Evolutionary conservation across 2,888 invertebrate species (phyloP), one percentile per base, ranked within the genome.

Genomic region (Horisme vitalbata): DNA sequence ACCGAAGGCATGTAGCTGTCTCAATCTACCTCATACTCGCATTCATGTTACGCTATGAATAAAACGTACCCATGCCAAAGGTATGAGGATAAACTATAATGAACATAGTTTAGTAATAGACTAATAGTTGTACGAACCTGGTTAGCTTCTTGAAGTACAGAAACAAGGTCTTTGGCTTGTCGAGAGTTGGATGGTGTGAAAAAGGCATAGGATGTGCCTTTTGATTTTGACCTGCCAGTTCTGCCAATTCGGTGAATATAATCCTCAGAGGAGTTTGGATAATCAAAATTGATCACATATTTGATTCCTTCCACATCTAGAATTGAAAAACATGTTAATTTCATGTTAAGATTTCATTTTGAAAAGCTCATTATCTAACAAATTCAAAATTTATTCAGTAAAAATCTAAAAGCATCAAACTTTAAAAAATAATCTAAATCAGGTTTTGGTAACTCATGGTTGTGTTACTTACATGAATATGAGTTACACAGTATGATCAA

Each of bases 261-360:
- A 86, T 98, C 97, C 83, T 98, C 98, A 41, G 97, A 96, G 49
- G 96, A 97, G 83, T 96, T 96, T 44, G 98, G 98, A 86, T 97
- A 98, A 90, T 98, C 98, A 91, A 95, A 97, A 91, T 98, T 98
- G 79, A 98, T 96, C 60, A 98, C 98, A 90, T 95, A 97, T 90
- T 97, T 97, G 72, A 98, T 97, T 77, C 97, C 97, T 81, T 97
- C 97, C 75, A 98, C 97, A 93, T 98, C 97, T 98, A 92, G 72
- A 88, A 83, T 63, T 23, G 37, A 15, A 47, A 46, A 12, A 10
- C 13, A 35, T 33, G 31, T 57, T 55, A 49, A 37, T 26, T 48
- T 36, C 33, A 30, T 13, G 4, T 35, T 12, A 39, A 47, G 28
- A 45, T 9, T 39, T n/a, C n/a, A 49, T 43, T 47, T 41, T 24